Percentiles rank a stretch among this genome's conserved stretches.
Evolutionary conservation across 2,113 vertebrate genomes (phyloP).

Genomic region (Puntigrus tetrazona): DNA sequence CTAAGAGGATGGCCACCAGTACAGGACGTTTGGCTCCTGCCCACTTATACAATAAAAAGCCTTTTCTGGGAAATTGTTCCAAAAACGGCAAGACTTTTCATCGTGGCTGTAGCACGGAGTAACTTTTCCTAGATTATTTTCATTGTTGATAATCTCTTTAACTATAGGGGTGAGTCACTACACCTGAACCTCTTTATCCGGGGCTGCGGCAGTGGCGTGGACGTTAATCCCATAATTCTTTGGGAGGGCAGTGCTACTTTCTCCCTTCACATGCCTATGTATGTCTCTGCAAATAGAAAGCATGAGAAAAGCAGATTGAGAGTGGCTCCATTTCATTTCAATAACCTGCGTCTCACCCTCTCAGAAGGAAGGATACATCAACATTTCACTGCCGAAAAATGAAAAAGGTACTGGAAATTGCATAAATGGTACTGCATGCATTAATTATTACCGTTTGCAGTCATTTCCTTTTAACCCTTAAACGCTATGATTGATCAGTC

Average conservation of each 20-base stretch:
- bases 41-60: slow-evolving; percentile 82
- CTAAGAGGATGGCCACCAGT: slow-evolving; percentile 68
- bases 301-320: slow-evolving; percentile 60
- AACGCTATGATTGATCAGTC: not conserved
- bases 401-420: not conserved
- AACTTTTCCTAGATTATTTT: slow-evolving; percentile 82
- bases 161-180: slow-evolving; percentile 67
- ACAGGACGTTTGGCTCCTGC: slow-evolving; percentile 56
- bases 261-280: slow-evolving; percentile 25
- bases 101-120: slow-evolving; percentile 61
- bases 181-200: slow-evolving; percentile 67
- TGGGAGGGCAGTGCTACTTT: slow-evolving; percentile 51
- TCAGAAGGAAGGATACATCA: not conserved
- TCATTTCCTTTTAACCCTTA: not conserved
- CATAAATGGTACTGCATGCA: not conserved
- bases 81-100: slow-evolving; percentile 67
- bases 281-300: slow-evolving; percentile 42
- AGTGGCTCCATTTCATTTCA: slow-evolving; percentile 66
- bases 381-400: not conserved
- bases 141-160: slow-evolving; percentile 84
- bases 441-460: not conserved
- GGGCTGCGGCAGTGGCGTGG: slow-evolving; percentile 60
- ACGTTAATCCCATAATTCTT: slow-evolving; percentile 73
- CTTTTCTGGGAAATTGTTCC: slow-evolving; percentile 81
- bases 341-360: slow-evolving; percentile 55